Conservation (phyloP, 2,113 vertebrate species). For the Gila orcuttii region DNA sequence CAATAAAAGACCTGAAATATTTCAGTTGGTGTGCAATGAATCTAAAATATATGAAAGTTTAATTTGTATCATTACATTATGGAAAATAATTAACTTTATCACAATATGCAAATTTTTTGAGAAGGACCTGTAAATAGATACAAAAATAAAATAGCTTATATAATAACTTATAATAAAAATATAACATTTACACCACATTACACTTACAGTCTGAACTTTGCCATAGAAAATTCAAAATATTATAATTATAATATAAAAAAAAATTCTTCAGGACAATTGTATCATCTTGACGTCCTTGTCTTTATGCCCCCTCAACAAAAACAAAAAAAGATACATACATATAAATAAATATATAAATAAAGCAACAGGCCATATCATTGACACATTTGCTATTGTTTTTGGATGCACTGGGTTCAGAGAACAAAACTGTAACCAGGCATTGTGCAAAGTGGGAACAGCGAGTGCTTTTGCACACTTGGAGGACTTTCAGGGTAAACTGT, state of each 20-base stretch:
- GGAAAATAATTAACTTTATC: too few species aligned
- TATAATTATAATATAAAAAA: too few species aligned
- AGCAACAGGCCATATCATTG: neutral
- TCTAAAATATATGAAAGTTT: too few species aligned
- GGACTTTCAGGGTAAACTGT: neutral
- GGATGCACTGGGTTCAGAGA: neutral
- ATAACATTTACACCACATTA: neutral
- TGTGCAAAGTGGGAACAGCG: neutral
- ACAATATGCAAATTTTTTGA: too few species aligned
- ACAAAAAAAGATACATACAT: too few species aligned
- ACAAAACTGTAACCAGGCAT: slow-evolving; percentile 7
- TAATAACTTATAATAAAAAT: neutral
- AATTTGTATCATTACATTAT: too few species aligned
- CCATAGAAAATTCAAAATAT: neutral
- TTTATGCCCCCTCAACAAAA: too few species aligned
- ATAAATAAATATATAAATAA: too few species aligned
- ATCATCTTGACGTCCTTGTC: neutral
- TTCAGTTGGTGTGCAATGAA: too few species aligned
- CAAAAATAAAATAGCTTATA: neutral
- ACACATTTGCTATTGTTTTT: neutral
- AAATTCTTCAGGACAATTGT: neutral
- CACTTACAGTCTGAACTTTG: neutral
- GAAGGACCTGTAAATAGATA: too few species aligned
- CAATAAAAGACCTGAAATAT: too few species aligned
- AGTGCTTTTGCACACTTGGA: slow-evolving; percentile 18